Percentiles rank a stretch among this genome's conserved stretches.
These are phyloP conservation scores for Prietella phreatophila DNA, from an alignment of 2,113 vertebrate genomes.

Conservation along the genomic window DNA sequence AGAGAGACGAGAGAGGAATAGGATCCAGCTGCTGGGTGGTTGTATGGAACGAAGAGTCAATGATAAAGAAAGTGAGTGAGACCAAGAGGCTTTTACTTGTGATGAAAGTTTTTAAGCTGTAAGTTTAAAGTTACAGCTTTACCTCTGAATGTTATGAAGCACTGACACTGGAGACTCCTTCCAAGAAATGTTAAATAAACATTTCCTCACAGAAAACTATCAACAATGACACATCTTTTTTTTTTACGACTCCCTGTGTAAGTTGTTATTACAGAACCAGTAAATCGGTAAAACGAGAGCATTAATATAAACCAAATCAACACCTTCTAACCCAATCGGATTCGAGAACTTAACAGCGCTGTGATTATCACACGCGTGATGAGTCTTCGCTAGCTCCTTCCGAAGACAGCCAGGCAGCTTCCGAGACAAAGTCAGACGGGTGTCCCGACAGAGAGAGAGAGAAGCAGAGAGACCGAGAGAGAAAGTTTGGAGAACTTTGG, in stretches of 20 bases:
- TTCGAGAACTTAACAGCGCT: background rate
- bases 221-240: background rate
- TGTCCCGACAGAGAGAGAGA: background rate
- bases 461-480: background rate
- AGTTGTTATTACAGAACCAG: too few relatives aligned
- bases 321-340: background rate
- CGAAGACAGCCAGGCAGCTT: background rate
- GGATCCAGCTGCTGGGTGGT: background rate
- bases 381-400: background rate
- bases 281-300: background rate
- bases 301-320: background rate
- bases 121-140: background rate
- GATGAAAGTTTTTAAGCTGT: too few relatives aligned
- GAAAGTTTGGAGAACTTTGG: background rate
- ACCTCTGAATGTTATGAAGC: background rate
- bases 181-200: too few relatives aligned
- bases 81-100: background rate
- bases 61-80: background rate
- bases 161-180: background rate
- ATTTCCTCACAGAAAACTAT: background rate
- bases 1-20: slow-evolving; percentile 6
- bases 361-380: background rate
- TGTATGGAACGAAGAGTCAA: background rate
- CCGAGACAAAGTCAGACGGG: background rate
- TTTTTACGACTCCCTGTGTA: too few relatives aligned